These are phyloP conservation scores for Leguminivora glycinivorella DNA, from an alignment of 1,140 invertebrate genomes.

Conservation along the genomic window DNA sequence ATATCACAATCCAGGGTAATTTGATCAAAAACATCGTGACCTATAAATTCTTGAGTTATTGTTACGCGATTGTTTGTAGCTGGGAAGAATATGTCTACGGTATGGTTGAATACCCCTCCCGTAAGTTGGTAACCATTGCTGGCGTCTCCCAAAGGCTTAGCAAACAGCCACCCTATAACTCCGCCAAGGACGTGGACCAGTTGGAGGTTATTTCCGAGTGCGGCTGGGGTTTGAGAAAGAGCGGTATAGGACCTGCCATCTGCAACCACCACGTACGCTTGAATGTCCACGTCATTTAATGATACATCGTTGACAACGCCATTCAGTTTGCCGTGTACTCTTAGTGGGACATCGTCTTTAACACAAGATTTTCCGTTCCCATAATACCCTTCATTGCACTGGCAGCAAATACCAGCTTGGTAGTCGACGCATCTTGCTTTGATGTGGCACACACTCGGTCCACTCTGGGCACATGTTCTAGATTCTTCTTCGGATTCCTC, in stretches of 20 bases:
- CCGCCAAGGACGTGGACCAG: constrained; percentile 88
- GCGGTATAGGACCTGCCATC: constrained; percentile 96
- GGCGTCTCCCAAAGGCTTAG: constrained; percentile 85
- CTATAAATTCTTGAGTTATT: constrained; percentile 89
- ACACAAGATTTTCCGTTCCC: constrained; percentile 96
- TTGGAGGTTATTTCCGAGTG: constrained; percentile 89
- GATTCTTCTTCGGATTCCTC: constrained; percentile 67
- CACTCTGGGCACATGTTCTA: constrained; percentile 79
- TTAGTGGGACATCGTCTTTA: constrained; percentile 87
- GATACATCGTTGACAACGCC: constrained; percentile 88
- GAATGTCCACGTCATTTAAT: constrained; percentile 89
- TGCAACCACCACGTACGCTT: constrained; percentile 93
- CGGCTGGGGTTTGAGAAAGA: constrained; percentile 86
- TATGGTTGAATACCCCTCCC: constrained; percentile 92
- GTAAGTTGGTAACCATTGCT: constrained; percentile 92
- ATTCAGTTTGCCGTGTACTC: constrained; percentile 91
- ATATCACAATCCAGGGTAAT: constrained; percentile 88
- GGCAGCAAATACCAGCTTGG: constrained; percentile 91
- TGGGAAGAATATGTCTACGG: constrained; percentile 86
- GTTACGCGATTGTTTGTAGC: constrained; percentile 85
- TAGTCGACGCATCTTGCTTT: constrained; percentile 91
- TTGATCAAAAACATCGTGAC: constrained; percentile 95
- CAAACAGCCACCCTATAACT: constrained; percentile 95
- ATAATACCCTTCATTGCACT: constrained; percentile 88
- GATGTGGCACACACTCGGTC: constrained; percentile 86